A percentile compares a stretch with the other conserved stretches of the same genome.
Evolutionary conservation across 2,888 invertebrate species (phyloP).

Genomic region (Pelosia muscerda): DNA sequence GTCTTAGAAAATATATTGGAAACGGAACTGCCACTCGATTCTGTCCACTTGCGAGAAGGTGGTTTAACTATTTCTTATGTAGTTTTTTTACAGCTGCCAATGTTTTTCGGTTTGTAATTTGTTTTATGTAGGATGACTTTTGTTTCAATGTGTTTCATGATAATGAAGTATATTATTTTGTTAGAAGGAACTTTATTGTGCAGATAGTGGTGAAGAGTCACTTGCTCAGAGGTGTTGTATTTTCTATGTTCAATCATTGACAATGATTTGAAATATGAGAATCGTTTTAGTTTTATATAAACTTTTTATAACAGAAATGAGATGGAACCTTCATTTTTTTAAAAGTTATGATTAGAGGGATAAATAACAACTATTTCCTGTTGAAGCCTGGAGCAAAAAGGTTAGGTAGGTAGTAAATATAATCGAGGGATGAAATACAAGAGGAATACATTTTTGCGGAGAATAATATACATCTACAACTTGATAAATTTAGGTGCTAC

Average conservation of each 20-base stretch:
- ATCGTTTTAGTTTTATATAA: not conserved
- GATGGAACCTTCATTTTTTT: too few relatives aligned
- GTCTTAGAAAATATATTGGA: conserved; percentile 69
- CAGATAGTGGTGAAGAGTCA: not conserved
- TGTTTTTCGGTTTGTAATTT: not conserved
- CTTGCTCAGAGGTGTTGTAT: not conserved
- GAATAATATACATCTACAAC: not conserved
- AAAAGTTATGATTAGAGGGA: not conserved
- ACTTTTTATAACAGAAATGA: not conserved
- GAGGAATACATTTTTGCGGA: not conserved
- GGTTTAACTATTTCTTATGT: conserved; percentile 41
- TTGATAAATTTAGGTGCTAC: not conserved
- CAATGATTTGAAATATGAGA: not conserved
- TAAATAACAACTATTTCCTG: not conserved
- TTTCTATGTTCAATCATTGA: not conserved
- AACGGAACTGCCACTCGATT: conserved; percentile 55
- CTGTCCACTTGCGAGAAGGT: conserved; percentile 36
- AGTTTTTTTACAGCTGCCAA: conserved; percentile 8
- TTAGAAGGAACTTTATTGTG: not conserved
- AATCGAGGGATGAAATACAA: not conserved
- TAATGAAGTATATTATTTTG: not conserved
- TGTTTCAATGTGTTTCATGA: not conserved
- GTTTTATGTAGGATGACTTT: not conserved
- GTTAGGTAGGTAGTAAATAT: not conserved
- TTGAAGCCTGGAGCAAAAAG: not conserved